Evolutionary conservation across 2,888 invertebrate species (phyloP).

Genomic region (Nephrotoma flavescens): DNA sequence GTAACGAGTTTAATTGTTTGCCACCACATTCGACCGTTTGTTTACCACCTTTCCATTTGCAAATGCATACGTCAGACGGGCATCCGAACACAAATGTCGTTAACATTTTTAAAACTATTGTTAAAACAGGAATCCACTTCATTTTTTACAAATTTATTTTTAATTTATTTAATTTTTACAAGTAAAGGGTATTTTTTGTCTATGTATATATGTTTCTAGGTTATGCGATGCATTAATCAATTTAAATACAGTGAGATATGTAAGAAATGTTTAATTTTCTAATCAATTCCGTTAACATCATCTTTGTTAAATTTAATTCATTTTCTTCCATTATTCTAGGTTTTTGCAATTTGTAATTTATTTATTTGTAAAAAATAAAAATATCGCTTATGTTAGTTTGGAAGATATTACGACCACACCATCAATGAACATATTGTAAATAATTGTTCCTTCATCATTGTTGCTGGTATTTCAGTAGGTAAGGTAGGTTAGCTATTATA

Average conservation of each 20-base stretch:
- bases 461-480: background rate
- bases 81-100: conserved; percentile 29
- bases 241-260: background rate
- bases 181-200: background rate
- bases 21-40: conserved; percentile 78
- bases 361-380: background rate
- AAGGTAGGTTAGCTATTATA: background rate
- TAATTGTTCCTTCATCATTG: background rate
- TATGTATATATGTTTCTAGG: background rate
- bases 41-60: conserved; percentile 89
- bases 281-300: background rate
- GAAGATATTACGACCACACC: background rate
- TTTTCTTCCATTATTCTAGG: background rate
- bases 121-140: conserved; percentile 4
- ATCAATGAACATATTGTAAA: background rate
- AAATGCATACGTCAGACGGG: conserved; percentile 58
- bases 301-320: background rate
- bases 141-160: background rate
- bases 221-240: background rate
- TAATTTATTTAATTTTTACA: background rate
- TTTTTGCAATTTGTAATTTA: background rate
- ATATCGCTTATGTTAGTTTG: background rate
- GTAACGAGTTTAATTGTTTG: conserved; percentile 59
- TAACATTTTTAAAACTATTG: conserved; percentile 5
- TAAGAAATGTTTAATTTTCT: background rate